Base-by-base conservation (phyloP, 1,140 invertebrate genomes). In the Atta texana region DNA sequence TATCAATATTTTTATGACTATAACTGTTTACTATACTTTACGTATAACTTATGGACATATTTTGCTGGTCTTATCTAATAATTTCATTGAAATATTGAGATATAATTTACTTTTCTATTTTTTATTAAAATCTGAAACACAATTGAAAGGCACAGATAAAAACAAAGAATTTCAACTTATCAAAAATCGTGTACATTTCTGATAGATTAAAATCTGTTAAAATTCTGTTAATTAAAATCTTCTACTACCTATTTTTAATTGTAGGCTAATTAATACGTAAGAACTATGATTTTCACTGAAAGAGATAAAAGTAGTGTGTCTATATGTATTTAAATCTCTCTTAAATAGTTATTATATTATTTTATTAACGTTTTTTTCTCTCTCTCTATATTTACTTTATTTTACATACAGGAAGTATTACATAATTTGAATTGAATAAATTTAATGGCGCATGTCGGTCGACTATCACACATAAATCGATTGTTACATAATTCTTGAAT, bases 401-500 rank as follows among this genome's bases (percentile, higher is more conserved):
- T 57, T 31, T 55, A 55, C 12, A 12, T 12, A 68, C 34, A 14
- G 34, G 34, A 68, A 68, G 4, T 68, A 68, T 75, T 75, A 31
- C 4, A 28, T 31, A 44, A 28, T 75, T 31, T n/a, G n/a, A 66
- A 44, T 64, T 34, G 21, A 16, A 61, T 78, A 21, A 57, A 75
- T 34, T 57, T 75, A 31, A 57, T 31, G 61, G 18, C 44, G 63
- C 77, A 64, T 16, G 6, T 68, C 18, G 14, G 10, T 14, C 18
- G 59, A 80, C 12, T 51, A 10, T 31, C 16, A 51, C 39, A 18
- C 2, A 53, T 55, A 44, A 77, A 77, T 28, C 16, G 57, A 28
- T 63, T 3, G 59, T 63, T 64, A 18, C 34, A 4, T 44, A 61
- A 76, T 77, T 44, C 34, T n/a, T 21, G 39, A 75, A 75, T 34